phyloP scores from a whole-genome alignment of 2,797 vertebrate genomes.

The Novumbra hubbsi region DNA sequence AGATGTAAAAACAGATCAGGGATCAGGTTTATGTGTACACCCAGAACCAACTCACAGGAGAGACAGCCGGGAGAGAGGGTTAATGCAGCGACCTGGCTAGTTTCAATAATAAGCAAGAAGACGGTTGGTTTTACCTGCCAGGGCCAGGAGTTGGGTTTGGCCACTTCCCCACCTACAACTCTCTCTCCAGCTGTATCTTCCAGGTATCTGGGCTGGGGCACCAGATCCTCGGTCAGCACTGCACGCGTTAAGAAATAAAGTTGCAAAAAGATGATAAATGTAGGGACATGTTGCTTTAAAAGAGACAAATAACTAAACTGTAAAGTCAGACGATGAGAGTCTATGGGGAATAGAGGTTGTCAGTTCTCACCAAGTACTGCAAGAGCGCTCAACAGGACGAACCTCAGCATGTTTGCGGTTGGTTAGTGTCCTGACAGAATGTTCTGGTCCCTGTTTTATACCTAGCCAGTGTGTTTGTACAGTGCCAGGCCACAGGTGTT shows the following conservation, averaged over 20 bases:
- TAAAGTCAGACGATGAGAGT: neutral
- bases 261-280: neutral
- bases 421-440: neutral
- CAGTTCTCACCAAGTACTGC: neutral
- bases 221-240: slow-evolving; percentile 34
- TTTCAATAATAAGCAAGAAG: too few relatives aligned
- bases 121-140: slow-evolving; percentile 46
- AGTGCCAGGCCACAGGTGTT: too few relatives aligned
- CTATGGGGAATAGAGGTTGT: neutral
- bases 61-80: too few relatives aligned
- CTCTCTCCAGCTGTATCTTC: slow-evolving; percentile 21
- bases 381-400: slow-evolving; percentile 13
- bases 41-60: too few relatives aligned
- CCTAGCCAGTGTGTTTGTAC: neutral
- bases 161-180: slow-evolving; percentile 50
- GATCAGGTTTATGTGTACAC: too few relatives aligned
- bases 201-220: slow-evolving; percentile 37
- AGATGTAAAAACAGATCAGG: too few relatives aligned
- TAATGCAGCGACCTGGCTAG: too few relatives aligned
- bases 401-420: slow-evolving; percentile 6
- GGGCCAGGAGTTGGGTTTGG: slow-evolving; percentile 19
- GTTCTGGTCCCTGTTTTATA: neutral
- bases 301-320: neutral
- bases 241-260: neutral
- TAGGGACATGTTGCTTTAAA: neutral